Evolutionary conservation across 2,888 invertebrate genomes (phyloP), one percentile per base, ranked within the genome.

Genomic region (Trichopoda pennipes): DNA sequence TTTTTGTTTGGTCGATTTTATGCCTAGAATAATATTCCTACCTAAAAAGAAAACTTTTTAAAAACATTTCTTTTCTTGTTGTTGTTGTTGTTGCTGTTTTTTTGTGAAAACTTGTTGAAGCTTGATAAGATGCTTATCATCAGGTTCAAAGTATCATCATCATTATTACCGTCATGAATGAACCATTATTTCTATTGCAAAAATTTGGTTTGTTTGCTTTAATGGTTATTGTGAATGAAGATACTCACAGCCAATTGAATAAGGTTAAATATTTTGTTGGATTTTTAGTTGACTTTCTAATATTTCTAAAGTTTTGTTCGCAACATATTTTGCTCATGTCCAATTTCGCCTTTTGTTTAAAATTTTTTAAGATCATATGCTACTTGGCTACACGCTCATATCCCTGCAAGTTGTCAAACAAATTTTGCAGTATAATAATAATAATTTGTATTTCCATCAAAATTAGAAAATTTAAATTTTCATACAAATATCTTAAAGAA

Each of bases 101-200:
- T 17, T 61, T 68, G n/a, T 38, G 16, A 44, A 66, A 70, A 69
- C 58, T 75, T 69, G 49, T 70, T 81, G 69, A 77, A 74, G 55
- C 47, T 77, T 64, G 69, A 58, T 77, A 64, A 69, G 69, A 81
- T 81, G 73, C 58, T 77, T 81, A 81, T 81, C 58, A 68, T 38
- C 28, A n/a, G 16, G 21, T 44, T 55, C 32, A 47, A 32, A 35
- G 44, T 53, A 53, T 64, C 60, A 58, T 63, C 58, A 68, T 70
- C 55, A 73, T 68, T 56, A 73, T 74, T 44, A 60, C 51, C 51
- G 35, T 74, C 55, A 55, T 44, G 32, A 55, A 63, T 53, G 44
- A 53, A 44, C 53, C 51, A 55, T 63, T 63, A 70, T 69, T 61
- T 74, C 38, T 53, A 51, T 73, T 56, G 51, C 44, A 51, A 73